Percentiles rank a stretch among this genome's conserved stretches.
These are phyloP conservation scores for Lonchura striata DNA, from an alignment of 2,113 vertebrate genomes.

Conservation along the genomic window DNA sequence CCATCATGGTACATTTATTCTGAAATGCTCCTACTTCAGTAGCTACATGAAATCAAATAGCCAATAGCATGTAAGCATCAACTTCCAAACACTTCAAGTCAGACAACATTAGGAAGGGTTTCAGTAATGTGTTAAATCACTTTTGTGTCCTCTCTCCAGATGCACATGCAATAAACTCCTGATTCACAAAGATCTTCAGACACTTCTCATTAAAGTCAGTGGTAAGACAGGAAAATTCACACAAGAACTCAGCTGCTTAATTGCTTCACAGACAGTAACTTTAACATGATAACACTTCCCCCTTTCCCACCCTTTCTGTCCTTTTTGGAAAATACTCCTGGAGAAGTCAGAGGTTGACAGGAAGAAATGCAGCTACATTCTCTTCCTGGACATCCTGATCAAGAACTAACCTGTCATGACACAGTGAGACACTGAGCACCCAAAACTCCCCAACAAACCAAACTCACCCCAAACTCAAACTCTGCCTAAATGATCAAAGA, in stretches of 20 bases:
- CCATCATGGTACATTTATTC: fast-evolving
- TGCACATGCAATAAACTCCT: neutral
- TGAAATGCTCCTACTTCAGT: neutral
- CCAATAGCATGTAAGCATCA: neutral
- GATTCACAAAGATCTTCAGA: neutral
- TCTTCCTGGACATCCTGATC: neutral
- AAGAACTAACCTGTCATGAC: fast-evolving
- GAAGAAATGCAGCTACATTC: neutral
- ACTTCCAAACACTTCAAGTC: neutral
- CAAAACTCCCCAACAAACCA: neutral
- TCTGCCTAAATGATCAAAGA: neutral
- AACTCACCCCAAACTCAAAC: neutral
- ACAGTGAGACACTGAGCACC: neutral
- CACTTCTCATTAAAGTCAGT: neutral
- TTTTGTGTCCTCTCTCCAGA: neutral
- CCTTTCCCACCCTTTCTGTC: neutral
- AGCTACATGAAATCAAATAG: neutral
- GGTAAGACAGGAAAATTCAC: neutral
- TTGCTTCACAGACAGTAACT: neutral
- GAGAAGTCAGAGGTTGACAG: neutral
- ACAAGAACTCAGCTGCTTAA: neutral
- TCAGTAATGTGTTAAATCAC: neutral
- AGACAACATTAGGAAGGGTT: neutral
- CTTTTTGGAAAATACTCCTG: neutral
- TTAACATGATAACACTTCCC: neutral